Evolutionary conservation across 2,888 invertebrate species (phyloP).

Genomic region (Dusona sp.): DNA sequence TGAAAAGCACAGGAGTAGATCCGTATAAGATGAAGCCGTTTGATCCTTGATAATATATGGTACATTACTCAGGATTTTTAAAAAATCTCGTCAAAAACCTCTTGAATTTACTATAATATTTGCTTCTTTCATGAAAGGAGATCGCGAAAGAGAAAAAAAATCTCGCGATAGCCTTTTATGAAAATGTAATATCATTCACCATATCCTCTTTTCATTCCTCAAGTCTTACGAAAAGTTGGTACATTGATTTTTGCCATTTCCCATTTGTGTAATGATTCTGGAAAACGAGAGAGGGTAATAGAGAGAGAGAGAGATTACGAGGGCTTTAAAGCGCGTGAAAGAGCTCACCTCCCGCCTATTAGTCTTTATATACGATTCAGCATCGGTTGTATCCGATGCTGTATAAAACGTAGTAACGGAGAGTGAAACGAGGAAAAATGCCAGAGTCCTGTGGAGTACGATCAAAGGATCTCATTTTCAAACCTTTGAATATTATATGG

Average conservation of each 20-base stretch:
- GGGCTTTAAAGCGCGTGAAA: slow-evolving; percentile 36
- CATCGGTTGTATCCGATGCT: neutral
- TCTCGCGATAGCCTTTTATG: neutral
- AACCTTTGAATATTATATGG: slow-evolving; percentile 57
- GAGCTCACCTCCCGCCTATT: neutral
- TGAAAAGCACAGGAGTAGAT: neutral
- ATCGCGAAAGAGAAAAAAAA: neutral
- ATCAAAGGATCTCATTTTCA: slow-evolving; percentile 63
- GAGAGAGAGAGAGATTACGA: neutral
- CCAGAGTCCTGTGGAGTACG: slow-evolving; percentile 50
- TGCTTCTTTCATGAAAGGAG: neutral
- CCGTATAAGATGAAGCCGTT: slow-evolving; percentile 36
- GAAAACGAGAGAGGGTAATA: slow-evolving; percentile 14
- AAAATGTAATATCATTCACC: neutral
- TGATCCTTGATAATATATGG: slow-evolving; percentile 40
- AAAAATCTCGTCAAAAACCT: neutral
- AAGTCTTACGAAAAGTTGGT: slow-evolving; percentile 17
- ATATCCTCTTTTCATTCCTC: neutral
- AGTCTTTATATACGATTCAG: slow-evolving; percentile 18
- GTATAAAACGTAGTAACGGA: slow-evolving; percentile 13
- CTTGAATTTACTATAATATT: slow-evolving; percentile 12
- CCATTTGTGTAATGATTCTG: slow-evolving; percentile 48
- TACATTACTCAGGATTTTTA: slow-evolving; percentile 9
- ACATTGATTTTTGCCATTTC: slow-evolving; percentile 19
- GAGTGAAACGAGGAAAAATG: slow-evolving; percentile 14